These are phyloP conservation scores for Peromyscus attwateri DNA, from an alignment of 2,797 vertebrate species.

Conservation along the genomic window DNA sequence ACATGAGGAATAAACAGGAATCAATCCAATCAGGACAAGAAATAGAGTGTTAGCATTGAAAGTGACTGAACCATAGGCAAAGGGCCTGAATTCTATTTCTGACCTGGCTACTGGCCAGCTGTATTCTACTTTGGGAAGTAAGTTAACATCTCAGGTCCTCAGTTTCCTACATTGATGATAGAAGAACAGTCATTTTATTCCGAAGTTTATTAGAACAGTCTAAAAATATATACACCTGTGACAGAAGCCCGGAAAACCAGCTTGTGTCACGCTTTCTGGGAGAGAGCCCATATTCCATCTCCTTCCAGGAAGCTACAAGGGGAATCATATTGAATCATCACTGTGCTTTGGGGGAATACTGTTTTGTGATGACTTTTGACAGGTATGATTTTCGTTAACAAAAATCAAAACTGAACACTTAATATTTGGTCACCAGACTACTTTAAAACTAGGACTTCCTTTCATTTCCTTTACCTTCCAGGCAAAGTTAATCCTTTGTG, in stretches of 20 bases:
- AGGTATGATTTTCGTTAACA: neutral
- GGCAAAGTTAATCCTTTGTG: constrained; percentile 10
- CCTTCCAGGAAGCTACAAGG: neutral
- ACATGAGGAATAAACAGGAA: neutral
- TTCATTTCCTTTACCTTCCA: constrained; percentile 31
- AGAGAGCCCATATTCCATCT: neutral
- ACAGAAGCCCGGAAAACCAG: neutral
- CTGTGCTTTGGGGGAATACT: neutral
- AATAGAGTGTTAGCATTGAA: neutral
- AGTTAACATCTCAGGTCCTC: neutral
- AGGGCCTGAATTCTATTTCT: neutral
- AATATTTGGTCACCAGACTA: constrained; percentile 1
- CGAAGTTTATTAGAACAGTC: neutral
- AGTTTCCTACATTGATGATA: neutral
- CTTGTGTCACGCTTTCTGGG: neutral
- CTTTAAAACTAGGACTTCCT: constrained; percentile 30
- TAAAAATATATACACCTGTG: neutral
- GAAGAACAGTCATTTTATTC: neutral
- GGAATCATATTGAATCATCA: neutral
- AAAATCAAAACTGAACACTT: constrained; percentile 20
- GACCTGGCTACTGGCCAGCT: neutral
- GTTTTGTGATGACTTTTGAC: neutral
- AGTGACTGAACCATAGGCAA: neutral
- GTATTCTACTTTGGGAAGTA: constrained; percentile 2
- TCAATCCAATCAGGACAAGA: constrained; percentile 23